Evolutionary conservation across 2,113 vertebrate genomes (phyloP).

Genomic region (Xerus inauris): DNA sequence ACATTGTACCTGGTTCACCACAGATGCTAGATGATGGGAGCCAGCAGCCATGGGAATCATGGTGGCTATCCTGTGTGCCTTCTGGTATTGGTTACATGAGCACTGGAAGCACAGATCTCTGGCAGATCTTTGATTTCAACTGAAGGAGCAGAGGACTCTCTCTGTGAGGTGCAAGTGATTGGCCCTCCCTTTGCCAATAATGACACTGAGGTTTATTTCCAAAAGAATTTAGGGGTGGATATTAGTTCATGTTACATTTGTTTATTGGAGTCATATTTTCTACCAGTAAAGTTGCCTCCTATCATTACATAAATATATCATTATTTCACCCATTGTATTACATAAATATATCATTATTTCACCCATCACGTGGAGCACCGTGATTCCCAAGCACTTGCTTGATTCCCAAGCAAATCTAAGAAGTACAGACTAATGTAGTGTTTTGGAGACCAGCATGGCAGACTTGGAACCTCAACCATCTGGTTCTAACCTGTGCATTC

Average conservation of each 20-base stretch:
- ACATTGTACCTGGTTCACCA: background rate
- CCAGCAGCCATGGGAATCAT: background rate
- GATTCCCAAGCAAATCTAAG: background rate
- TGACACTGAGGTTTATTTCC: background rate
- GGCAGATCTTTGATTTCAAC: background rate
- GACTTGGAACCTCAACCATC: background rate
- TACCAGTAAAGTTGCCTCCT: background rate
- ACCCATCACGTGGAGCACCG: background rate
- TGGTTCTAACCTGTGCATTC: background rate
- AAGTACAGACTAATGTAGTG: background rate
- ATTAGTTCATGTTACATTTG: background rate
- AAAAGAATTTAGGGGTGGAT: background rate
- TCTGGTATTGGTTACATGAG: background rate
- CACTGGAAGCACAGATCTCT: background rate
- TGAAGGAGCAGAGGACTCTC: background rate
- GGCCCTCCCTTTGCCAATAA: background rate
- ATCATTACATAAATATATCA: background rate
- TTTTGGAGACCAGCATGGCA: slow-evolving; percentile 25
- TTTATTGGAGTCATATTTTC: background rate
- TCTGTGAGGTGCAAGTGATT: background rate
- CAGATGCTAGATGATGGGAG: background rate
- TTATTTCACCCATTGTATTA: background rate
- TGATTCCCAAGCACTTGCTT: background rate
- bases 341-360: too few species aligned
- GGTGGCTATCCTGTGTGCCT: too few species aligned